These are phyloP conservation scores for Myripristis jacobus DNA, from an alignment of 2,797 vertebrate genomes.

Conservation along the genomic window DNA sequence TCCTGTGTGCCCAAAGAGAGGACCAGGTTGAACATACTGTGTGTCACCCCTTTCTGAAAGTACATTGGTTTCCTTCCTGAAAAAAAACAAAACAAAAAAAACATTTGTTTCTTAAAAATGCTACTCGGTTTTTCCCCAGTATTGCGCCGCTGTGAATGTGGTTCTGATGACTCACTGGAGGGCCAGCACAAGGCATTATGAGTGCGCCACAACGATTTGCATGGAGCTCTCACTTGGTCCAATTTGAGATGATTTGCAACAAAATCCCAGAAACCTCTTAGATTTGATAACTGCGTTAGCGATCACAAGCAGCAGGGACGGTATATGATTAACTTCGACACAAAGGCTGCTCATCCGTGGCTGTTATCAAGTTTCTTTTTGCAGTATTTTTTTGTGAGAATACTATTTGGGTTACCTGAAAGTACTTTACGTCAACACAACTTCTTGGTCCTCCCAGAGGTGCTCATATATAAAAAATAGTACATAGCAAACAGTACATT, in stretches of 20 bases:
- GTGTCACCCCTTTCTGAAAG: too few relatives aligned
- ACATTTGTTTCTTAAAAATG: not conserved
- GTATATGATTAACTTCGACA: not conserved
- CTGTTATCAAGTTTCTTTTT: not conserved
- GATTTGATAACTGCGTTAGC: not conserved
- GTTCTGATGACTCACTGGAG: conserved; percentile 9
- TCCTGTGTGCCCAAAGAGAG: too few relatives aligned
- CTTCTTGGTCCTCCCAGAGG: conserved; percentile 9
- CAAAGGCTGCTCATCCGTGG: not conserved
- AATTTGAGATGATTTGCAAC: conserved; percentile 9
- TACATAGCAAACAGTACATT: conserved; percentile 8
- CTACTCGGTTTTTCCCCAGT: not conserved
- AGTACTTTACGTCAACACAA: not conserved
- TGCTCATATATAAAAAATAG: conserved; percentile 15
- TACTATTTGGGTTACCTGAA: not conserved
- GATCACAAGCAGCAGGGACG: not conserved
- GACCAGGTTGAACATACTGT: too few relatives aligned
- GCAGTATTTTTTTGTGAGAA: not conserved
- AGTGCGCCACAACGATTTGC: not conserved
- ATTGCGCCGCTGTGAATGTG: not conserved
- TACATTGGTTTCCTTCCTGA: too few relatives aligned
- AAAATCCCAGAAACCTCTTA: not conserved
- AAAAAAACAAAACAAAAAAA: too few relatives aligned
- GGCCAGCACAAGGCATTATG: too few relatives aligned
- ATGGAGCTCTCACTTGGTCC: not conserved